A percentile compares a stretch with the other conserved stretches of the same genome.
Evolutionary conservation across 1,140 invertebrate genomes (phyloP).

Genomic region (Xylocopa sonorina): DNA sequence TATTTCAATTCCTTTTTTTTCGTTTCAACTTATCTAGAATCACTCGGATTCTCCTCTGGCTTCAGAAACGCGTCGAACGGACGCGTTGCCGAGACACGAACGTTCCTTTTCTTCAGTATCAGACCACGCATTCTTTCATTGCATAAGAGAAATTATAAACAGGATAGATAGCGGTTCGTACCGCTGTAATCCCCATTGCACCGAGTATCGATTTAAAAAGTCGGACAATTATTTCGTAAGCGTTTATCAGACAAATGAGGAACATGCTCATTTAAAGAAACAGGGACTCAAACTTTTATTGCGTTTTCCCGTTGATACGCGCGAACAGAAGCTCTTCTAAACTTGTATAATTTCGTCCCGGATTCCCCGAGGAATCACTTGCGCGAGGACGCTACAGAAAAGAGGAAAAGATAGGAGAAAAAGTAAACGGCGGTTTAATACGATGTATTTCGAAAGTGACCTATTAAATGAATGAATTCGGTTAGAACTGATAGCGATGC

Average conservation of each 20-base stretch:
- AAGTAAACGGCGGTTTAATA: constrained; percentile 17
- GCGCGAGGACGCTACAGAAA: neutral
- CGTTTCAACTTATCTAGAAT: neutral
- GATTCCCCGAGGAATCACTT: constrained; percentile 6
- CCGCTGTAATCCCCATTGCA: neutral
- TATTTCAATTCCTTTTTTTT: constrained; percentile 33
- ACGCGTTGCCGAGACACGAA: constrained; percentile 10
- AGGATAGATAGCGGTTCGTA: constrained; percentile 6
- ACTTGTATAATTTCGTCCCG: constrained; percentile 9
- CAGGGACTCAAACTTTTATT: neutral
- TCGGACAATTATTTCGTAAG: constrained; percentile 20
- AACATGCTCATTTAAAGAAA: neutral
- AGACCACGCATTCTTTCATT: constrained; percentile 39
- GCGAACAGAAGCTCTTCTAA: neutral
- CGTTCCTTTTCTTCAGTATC: constrained; percentile 12
- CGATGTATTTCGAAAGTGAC: constrained; percentile 49
- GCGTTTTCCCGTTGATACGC: neutral
- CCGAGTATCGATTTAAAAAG: neutral
- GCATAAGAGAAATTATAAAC: constrained; percentile 34
- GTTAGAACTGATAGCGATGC: constrained; percentile 66
- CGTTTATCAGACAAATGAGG: neutral
- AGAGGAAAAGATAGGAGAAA: neutral
- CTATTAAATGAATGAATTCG: constrained; percentile 62
- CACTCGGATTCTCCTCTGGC: constrained; percentile 12
- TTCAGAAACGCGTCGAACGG: neutral